phyloP scores from a whole-genome alignment of 1,140 invertebrate species.

The Penaeus vannamei region DNA sequence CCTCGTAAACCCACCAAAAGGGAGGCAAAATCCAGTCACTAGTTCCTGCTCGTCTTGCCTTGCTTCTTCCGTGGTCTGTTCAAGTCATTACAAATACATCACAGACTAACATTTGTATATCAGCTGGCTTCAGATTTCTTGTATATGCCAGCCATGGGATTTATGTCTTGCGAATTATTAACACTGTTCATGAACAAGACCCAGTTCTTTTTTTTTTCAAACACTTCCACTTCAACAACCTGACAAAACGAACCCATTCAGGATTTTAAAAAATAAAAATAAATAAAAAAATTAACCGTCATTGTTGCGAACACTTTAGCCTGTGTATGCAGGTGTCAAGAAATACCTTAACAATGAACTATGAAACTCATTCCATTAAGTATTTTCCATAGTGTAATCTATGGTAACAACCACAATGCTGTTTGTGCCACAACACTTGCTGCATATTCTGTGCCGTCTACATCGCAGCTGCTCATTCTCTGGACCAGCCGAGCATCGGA shows the following conservation, averaged over 20 bases:
- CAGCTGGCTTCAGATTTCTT: constrained; percentile 44
- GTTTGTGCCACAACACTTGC: neutral
- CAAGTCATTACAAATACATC: constrained; percentile 55
- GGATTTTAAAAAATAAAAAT: neutral
- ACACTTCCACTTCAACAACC: neutral
- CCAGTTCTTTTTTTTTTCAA: constrained; percentile 12
- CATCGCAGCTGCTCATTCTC: constrained; percentile 51
- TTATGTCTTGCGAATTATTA: constrained; percentile 27
- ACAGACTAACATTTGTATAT: constrained; percentile 55
- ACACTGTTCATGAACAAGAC: constrained; percentile 52
- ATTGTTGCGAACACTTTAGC: no score
- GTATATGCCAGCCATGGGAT: constrained; percentile 32
- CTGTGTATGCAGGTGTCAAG: no score
- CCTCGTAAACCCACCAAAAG: constrained; percentile 43
- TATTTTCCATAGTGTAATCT: constrained; percentile 22
- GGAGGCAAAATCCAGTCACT: constrained; percentile 46
- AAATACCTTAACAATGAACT: no score
- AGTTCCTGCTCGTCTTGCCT: constrained; percentile 38
- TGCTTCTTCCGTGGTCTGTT: constrained; percentile 9
- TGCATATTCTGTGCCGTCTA: constrained; percentile 28
- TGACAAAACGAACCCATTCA: neutral
- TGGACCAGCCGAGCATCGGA: constrained; percentile 22
- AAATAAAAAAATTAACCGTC: no score
- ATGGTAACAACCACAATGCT: no score
- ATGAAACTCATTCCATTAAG: neutral